phyloP scores from a whole-genome alignment of 1,140 invertebrate genomes.

The Apolygus lucorum region DNA sequence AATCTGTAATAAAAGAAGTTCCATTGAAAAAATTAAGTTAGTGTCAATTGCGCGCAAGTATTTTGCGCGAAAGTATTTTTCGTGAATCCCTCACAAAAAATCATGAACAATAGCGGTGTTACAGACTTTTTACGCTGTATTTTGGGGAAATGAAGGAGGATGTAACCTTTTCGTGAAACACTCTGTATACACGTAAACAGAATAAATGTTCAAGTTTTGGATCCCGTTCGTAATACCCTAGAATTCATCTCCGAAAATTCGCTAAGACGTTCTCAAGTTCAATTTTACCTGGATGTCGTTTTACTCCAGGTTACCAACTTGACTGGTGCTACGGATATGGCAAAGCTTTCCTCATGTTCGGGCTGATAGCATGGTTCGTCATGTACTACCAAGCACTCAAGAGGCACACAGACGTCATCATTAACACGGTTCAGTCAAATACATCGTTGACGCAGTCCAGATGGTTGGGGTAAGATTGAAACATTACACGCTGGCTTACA shows the following conservation, averaged over 20 bases:
- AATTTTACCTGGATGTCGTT: not conserved
- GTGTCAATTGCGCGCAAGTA: too few species aligned
- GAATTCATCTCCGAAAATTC: too few species aligned
- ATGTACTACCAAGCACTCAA: conserved; percentile 27
- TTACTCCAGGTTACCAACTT: conserved; percentile 10
- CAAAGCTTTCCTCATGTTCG: conserved; percentile 31
- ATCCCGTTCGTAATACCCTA: not conserved
- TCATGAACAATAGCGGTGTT: too few species aligned
- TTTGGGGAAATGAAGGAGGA: not conserved
- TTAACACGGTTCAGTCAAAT: not conserved
- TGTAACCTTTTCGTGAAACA: not conserved
- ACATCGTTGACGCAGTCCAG: not conserved
- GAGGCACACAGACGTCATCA: not conserved
- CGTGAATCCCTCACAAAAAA: too few species aligned
- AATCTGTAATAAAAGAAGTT: too few species aligned
- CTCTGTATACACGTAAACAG: not conserved
- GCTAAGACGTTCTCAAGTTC: too few species aligned
- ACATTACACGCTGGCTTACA: too few species aligned
- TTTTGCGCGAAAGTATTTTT: too few species aligned
- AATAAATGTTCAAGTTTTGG: not conserved
- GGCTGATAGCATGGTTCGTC: conserved; percentile 30
- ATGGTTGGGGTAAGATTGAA: not conserved
- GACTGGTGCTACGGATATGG: conserved; percentile 30
- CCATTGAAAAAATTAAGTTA: too few species aligned
- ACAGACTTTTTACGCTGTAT: not conserved